Evolutionary conservation across 2,888 invertebrate species (phyloP).

Genomic region (Halictus quadricinctus): DNA sequence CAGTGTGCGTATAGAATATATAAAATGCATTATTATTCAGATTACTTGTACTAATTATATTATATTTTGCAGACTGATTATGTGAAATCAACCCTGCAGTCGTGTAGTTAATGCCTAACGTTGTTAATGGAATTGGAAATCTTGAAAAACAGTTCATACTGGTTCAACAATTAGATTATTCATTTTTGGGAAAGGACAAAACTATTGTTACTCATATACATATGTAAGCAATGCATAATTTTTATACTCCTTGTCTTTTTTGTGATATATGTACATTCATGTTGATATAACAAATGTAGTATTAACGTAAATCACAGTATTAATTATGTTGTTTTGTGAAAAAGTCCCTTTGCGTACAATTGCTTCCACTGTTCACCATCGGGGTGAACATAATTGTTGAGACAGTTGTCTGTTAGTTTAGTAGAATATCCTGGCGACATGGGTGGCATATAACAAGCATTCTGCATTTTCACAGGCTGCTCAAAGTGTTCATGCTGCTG

Average conservation of each 20-base stretch:
- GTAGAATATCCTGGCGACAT: slow-evolving; percentile 92
- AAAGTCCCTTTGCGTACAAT: slow-evolving; percentile 86
- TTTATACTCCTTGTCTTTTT: slow-evolving; percentile 3
- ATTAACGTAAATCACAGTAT: neutral
- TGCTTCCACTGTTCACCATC: slow-evolving; percentile 90
- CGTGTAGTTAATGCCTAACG: slow-evolving; percentile 29
- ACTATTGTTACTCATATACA: slow-evolving; percentile 24
- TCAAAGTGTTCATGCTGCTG: slow-evolving; percentile 95
- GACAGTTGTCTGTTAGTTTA: slow-evolving; percentile 87
- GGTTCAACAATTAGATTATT: slow-evolving; percentile 5
- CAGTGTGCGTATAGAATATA: slow-evolving; percentile 85
- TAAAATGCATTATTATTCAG: neutral
- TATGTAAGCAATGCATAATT: slow-evolving; percentile 7
- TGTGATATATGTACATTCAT: slow-evolving; percentile 2
- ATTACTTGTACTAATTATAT: neutral
- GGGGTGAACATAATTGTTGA: slow-evolving; percentile 90
- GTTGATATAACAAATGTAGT: slow-evolving; percentile 4
- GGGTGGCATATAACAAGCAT: slow-evolving; percentile 91
- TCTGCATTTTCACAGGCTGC: slow-evolving; percentile 87
- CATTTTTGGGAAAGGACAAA: neutral
- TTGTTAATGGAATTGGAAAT: neutral
- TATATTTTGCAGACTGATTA: slow-evolving; percentile 83
- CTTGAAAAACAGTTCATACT: neutral
- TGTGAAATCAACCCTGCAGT: slow-evolving; percentile 82
- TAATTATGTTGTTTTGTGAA: slow-evolving; percentile 58